A percentile compares a stretch with the other conserved stretches of the same genome.
These are phyloP conservation scores for Lepus timidus DNA, from an alignment of 2,113 vertebrate genomes.

Conservation along the genomic window DNA sequence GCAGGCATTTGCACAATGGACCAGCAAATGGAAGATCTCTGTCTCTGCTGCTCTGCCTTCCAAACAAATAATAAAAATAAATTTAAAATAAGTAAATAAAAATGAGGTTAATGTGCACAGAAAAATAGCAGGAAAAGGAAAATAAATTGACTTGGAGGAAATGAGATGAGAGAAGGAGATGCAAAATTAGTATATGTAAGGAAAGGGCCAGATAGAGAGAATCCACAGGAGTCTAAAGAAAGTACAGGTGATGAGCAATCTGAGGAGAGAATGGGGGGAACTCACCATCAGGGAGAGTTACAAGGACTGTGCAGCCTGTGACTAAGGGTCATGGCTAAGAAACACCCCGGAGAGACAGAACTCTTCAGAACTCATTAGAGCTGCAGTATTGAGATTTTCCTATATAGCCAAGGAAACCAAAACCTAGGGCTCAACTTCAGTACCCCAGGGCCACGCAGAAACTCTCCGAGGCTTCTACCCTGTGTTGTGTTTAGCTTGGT, in stretches of 20 bases:
- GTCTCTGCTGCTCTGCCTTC: no score
- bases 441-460: not conserved
- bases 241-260: not conserved
- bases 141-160: not conserved
- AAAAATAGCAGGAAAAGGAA: not conserved
- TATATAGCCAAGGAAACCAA: not conserved
- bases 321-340: not conserved
- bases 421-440: not conserved
- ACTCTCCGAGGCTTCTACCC: not conserved
- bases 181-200: not conserved
- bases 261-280: not conserved
- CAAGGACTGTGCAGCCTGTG: not conserved
- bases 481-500: not conserved
- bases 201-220: not conserved
- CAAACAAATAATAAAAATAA: no score
- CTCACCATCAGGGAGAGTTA: not conserved
- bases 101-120: no score
- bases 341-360: not conserved
- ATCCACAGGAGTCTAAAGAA: not conserved
- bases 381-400: not conserved
- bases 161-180: not conserved
- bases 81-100: no score
- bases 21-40: no score
- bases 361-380: not conserved
- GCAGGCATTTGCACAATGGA: no score